Evolutionary conservation across 2,888 invertebrate species (phyloP).

Genomic region (Adineta ricciae): DNA sequence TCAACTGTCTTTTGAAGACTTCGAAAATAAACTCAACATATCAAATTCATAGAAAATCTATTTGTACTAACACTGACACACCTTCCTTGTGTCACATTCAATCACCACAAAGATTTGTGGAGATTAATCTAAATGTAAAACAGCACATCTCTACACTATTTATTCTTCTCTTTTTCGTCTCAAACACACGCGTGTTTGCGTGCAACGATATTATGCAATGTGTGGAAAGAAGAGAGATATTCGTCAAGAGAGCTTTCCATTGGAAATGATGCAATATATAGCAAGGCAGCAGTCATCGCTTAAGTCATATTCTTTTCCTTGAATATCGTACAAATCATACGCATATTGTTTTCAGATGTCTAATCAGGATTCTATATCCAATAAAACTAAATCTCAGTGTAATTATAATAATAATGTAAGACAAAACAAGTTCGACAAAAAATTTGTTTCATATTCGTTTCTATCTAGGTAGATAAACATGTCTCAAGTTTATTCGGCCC

Average conservation of each 20-base stretch:
- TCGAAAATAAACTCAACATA: not conserved
- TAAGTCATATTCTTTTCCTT: not conserved
- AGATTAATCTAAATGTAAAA: not conserved
- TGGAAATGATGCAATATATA: not conserved
- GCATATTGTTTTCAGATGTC: not conserved
- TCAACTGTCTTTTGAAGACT: not conserved
- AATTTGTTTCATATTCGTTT: not conserved
- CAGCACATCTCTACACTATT: not conserved
- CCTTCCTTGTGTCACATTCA: not conserved
- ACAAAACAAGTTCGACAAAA: not conserved
- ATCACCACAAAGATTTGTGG: not conserved
- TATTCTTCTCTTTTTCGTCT: not conserved
- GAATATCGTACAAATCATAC: no score
- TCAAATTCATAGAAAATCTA: not conserved
- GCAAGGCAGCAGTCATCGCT: not conserved
- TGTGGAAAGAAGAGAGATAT: not conserved
- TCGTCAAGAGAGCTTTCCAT: not conserved
- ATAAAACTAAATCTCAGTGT: not conserved
- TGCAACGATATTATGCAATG: not conserved
- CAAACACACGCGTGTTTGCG: no score
- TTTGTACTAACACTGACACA: not conserved
- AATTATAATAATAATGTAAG: not conserved
- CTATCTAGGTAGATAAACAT: not conserved
- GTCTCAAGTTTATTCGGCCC: not conserved
- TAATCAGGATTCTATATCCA: not conserved